phyloP scores from a whole-genome alignment of 2,113 vertebrate species.

The Crotalus viridis region DNA sequence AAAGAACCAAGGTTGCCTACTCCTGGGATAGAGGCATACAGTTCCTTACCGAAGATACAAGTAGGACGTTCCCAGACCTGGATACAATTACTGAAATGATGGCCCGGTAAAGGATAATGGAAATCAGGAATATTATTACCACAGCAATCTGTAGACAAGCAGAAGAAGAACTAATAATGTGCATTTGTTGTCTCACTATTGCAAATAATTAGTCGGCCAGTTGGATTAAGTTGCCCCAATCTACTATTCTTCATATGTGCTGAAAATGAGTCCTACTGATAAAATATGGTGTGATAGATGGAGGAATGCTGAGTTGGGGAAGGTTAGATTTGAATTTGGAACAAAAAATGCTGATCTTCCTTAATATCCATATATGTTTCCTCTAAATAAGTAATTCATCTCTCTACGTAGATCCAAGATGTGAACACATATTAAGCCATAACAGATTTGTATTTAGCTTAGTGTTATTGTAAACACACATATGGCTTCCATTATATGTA shows the following conservation, averaged over 20 bases:
- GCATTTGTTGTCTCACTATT: not conserved
- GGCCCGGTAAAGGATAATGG: conserved; percentile 57
- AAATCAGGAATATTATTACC: conserved; percentile 59
- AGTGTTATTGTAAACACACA: not conserved
- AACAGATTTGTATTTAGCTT: not conserved
- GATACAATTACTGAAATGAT: conserved; percentile 54
- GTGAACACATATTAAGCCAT: not conserved
- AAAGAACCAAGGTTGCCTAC: too few relatives aligned
- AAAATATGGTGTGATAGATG: not conserved
- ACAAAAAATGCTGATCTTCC: not conserved
- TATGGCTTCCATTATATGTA: not conserved
- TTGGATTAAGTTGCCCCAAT: not conserved
- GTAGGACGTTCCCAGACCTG: conserved; percentile 42
- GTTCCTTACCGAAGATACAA: conserved; percentile 69
- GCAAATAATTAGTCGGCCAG: not conserved
- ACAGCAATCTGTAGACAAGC: conserved; percentile 43
- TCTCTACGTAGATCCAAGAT: not conserved
- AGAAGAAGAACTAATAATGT: not conserved
- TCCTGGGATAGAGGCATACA: not conserved
- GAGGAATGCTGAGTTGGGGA: not conserved
- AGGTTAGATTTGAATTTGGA: not conserved
- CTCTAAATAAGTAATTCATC: not conserved
- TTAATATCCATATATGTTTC: not conserved
- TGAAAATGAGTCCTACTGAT: not conserved
- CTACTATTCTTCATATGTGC: not conserved